These are phyloP conservation scores for Malurus elegans DNA, from an alignment of 2,113 vertebrate species.

Conservation along the genomic window DNA sequence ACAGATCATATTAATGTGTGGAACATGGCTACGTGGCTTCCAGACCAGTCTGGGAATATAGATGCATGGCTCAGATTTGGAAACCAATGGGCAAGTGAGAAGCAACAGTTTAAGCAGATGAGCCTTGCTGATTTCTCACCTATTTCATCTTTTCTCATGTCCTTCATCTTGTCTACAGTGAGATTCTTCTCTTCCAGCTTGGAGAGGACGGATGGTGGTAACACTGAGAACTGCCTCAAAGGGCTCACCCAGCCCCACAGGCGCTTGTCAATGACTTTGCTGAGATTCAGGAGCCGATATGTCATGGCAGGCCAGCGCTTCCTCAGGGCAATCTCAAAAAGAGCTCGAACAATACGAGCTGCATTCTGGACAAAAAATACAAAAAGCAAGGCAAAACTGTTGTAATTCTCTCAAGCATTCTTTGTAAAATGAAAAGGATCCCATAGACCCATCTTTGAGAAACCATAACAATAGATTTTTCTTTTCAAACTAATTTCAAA, in stretches of 20 bases:
- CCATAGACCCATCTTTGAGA: neutral
- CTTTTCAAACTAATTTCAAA: neutral
- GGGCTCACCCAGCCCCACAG: constrained; percentile 94
- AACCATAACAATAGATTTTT: constrained; percentile 18
- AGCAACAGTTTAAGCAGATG: neutral
- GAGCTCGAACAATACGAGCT: constrained; percentile 92
- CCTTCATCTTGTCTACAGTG: constrained; percentile 92
- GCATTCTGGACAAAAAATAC: constrained; percentile 82
- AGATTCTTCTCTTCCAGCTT: constrained; percentile 93
- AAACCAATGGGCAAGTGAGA: too few species aligned
- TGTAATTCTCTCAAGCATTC: neutral
- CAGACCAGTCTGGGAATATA: neutral
- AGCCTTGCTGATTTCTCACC: constrained; percentile 76
- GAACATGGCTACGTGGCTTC: neutral
- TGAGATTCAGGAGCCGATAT: constrained; percentile 91
- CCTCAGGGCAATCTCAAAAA: constrained; percentile 95
- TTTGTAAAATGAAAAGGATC: neutral
- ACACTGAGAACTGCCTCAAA: constrained; percentile 86
- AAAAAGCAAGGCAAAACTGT: neutral
- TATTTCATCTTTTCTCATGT: constrained; percentile 98
- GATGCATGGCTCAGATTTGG: neutral
- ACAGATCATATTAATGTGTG: neutral
- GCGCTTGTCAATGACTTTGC: constrained; percentile 95
- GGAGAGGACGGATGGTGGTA: constrained; percentile 84
- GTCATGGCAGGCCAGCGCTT: constrained; percentile 98